Conservation (phyloP, 2,888 invertebrate genomes). For the Salticus scenicus region DNA sequence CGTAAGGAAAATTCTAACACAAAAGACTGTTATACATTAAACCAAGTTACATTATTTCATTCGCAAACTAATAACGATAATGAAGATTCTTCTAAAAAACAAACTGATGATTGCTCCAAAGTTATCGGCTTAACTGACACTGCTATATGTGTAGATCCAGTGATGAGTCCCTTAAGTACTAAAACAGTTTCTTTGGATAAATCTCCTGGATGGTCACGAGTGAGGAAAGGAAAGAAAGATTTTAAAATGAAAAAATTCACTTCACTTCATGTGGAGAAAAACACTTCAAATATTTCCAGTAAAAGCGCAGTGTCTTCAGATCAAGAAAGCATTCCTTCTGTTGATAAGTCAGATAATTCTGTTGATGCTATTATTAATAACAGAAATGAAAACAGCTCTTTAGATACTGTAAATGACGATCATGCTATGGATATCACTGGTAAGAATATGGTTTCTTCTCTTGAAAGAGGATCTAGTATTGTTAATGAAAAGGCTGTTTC, state of each 20-base stretch:
- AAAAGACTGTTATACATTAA: constrained; percentile 30
- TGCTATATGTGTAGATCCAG: constrained; percentile 41
- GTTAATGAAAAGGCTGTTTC: too few relatives aligned
- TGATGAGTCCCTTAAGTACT: constrained; percentile 30
- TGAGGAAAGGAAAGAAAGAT: constrained; percentile 47
- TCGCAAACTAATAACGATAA: neutral
- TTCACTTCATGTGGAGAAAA: constrained; percentile 40
- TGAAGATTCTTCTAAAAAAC: neutral
- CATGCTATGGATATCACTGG: too few relatives aligned
- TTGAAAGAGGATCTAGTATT: too few relatives aligned
- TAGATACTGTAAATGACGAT: too few relatives aligned
- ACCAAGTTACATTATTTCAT: constrained; percentile 12
- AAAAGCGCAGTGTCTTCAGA: neutral
- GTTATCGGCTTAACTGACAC: constrained; percentile 36
- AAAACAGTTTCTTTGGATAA: constrained; percentile 16
- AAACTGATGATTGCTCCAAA: neutral
- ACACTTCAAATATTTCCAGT: neutral
- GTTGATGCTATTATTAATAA: neutral
- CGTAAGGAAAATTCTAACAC: too few relatives aligned
- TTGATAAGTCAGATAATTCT: neutral
- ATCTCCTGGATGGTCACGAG: constrained; percentile 61
- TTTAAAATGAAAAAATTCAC: constrained; percentile 52
- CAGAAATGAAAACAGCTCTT: too few relatives aligned
- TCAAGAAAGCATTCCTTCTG: neutral
- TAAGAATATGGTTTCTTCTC: too few relatives aligned